phyloP scores from a whole-genome alignment of 2,113 vertebrate species.

The Centropus bengalensis region DNA sequence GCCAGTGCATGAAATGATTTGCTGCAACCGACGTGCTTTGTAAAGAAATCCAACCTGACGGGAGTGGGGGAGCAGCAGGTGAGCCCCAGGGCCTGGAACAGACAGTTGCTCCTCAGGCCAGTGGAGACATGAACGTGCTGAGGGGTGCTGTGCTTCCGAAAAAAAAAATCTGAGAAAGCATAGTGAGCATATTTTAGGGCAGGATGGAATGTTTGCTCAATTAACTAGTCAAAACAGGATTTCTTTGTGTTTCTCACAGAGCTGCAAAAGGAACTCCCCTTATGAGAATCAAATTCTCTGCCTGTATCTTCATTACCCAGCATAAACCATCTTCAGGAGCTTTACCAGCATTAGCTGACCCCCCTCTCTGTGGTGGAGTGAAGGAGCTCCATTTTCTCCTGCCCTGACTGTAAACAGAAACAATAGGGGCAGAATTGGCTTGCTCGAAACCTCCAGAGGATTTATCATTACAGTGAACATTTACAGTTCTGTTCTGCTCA shows the following conservation, averaged over 20 bases:
- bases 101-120: slow-evolving; percentile 19
- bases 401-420: neutral
- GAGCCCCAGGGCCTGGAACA: slow-evolving; percentile 38
- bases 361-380: neutral
- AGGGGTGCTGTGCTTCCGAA: neutral
- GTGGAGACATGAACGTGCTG: slow-evolving; percentile 27
- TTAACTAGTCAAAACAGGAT: slow-evolving; percentile 67
- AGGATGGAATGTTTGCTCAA: slow-evolving; percentile 67
- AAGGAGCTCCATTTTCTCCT: neutral
- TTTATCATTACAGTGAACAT: neutral
- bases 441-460: neutral
- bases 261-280: slow-evolving; percentile 24
- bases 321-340: neutral
- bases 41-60: neutral
- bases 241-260: slow-evolving; percentile 45
- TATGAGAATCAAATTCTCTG: slow-evolving; percentile 19
- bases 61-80: slow-evolving; percentile 35
- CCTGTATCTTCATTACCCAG: neutral
- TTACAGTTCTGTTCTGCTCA: neutral
- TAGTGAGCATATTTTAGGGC: slow-evolving; percentile 64
- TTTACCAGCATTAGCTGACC: neutral
- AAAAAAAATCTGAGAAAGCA: slow-evolving; percentile 45
- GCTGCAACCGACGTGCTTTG: neutral
- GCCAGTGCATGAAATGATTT: neutral
- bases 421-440: neutral